phyloP scores from a whole-genome alignment of 1,140 invertebrate species.

The Diorhabda sublineata region DNA sequence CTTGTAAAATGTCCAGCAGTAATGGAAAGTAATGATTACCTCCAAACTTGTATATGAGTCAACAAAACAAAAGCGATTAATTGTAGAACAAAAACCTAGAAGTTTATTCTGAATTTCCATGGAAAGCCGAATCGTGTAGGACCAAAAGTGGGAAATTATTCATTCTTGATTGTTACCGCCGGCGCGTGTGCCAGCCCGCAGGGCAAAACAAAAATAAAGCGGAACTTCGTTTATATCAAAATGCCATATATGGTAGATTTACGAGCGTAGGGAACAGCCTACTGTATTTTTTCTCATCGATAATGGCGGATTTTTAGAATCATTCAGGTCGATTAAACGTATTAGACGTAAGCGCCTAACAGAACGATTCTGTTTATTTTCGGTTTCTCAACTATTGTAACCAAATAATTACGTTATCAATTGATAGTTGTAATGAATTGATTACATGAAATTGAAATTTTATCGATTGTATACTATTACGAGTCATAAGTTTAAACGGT shows the following conservation, averaged over 20 bases:
- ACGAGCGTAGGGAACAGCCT: not conserved
- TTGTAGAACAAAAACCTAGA: conserved; percentile 18
- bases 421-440: no score
- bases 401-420: no score
- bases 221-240: conserved; percentile 22
- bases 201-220: conserved; percentile 20
- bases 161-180: conserved; percentile 18
- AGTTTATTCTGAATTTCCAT: conserved; percentile 18
- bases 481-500: no score
- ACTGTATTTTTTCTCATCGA: conserved; percentile 1
- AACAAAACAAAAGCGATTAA: not conserved
- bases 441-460: no score
- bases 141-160: conserved; percentile 20
- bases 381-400: no score
- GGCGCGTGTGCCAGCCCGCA: conserved; percentile 4
- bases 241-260: conserved; percentile 14
- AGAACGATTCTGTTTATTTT: not conserved
- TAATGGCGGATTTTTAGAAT: not conserved
- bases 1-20: not conserved
- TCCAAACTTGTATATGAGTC: not conserved
- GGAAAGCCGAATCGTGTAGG: conserved; percentile 21
- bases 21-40: not conserved
- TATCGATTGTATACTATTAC: no score
- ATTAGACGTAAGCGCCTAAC: not conserved
- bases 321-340: not conserved